Conservation (phyloP, 1,140 invertebrate genomes). For the Orchestia grillus region DNA sequence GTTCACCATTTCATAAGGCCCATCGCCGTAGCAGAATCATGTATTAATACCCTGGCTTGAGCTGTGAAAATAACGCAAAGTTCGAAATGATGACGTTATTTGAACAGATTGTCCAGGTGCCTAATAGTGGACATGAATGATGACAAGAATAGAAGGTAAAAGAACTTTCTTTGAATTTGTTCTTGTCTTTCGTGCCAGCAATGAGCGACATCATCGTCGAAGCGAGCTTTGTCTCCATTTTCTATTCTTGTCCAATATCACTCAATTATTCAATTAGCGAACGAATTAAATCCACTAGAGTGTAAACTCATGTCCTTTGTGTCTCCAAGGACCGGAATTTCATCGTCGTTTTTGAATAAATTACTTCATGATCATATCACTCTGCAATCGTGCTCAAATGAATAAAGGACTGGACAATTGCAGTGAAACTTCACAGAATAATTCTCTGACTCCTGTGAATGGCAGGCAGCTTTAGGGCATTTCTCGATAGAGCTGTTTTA, state of each 20-base stretch:
- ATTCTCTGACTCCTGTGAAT: background rate
- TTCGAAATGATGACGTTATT: too few relatives aligned
- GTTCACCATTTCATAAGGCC: too few relatives aligned
- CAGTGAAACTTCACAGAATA: background rate
- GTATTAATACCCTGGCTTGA: too few relatives aligned
- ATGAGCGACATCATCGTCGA: background rate
- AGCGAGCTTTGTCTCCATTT: background rate
- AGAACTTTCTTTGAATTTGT: background rate
- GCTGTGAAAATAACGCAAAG: too few relatives aligned
- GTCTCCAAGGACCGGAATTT: background rate
- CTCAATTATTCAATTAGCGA: background rate
- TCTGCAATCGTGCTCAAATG: background rate
- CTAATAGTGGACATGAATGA: background rate
- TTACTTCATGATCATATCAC: background rate
- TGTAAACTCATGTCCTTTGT: background rate
- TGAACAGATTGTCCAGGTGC: background rate
- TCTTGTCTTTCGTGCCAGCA: background rate
- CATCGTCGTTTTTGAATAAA: background rate
- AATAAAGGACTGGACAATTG: background rate
- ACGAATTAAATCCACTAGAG: background rate
- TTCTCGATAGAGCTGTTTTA: too few relatives aligned
- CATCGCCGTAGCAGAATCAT: too few relatives aligned
- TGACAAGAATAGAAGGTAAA: background rate
- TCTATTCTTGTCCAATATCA: background rate
- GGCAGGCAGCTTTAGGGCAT: too few relatives aligned